Percentiles rank a stretch among this genome's conserved stretches.
phyloP scores from a whole-genome alignment of 2,888 invertebrate genomes.

The Micropterix aruncella region DNA sequence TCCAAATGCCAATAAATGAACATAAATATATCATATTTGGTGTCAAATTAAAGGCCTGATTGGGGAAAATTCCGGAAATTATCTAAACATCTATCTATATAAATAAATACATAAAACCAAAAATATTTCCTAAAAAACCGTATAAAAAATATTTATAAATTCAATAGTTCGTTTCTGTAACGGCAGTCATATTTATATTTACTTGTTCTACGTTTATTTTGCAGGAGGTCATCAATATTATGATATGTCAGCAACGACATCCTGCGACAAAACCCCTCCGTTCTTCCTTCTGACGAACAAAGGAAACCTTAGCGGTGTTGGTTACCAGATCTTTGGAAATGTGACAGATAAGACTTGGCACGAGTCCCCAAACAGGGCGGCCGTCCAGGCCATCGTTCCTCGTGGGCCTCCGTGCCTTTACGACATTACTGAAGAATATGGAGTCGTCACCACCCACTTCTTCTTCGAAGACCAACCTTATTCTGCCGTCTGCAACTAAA shows the following conservation, averaged over 20 bases:
- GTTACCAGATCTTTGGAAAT: slow-evolving; percentile 11
- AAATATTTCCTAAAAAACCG: no score
- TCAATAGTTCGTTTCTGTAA: no score
- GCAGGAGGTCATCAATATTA: slow-evolving; percentile 15
- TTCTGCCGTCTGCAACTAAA: slow-evolving; percentile 8
- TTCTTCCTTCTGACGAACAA: slow-evolving; percentile 11
- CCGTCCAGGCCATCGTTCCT: slow-evolving; percentile 10
- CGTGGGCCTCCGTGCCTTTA: slow-evolving; percentile 11
- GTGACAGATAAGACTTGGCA: slow-evolving; percentile 10
- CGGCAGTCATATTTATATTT: no score
- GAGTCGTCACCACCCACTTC: slow-evolving; percentile 13
- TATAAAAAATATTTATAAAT: no score
- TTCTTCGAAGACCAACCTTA: slow-evolving; percentile 13
- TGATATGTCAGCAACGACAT: slow-evolving; percentile 9
- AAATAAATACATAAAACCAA: no score
- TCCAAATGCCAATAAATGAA: no score
- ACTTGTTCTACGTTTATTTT: no score
- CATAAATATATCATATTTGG: no score
- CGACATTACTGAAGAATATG: slow-evolving; percentile 9
- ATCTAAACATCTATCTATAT: no score
- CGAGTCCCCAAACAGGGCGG: slow-evolving; percentile 9
- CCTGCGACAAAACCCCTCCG: slow-evolving; percentile 11
- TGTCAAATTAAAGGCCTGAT: no score
- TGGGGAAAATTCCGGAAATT: no score
- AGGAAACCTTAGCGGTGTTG: slow-evolving; percentile 10